Evolutionary conservation across 2,888 invertebrate genomes (phyloP).

Genomic region (Drosophila mayaguana): DNA sequence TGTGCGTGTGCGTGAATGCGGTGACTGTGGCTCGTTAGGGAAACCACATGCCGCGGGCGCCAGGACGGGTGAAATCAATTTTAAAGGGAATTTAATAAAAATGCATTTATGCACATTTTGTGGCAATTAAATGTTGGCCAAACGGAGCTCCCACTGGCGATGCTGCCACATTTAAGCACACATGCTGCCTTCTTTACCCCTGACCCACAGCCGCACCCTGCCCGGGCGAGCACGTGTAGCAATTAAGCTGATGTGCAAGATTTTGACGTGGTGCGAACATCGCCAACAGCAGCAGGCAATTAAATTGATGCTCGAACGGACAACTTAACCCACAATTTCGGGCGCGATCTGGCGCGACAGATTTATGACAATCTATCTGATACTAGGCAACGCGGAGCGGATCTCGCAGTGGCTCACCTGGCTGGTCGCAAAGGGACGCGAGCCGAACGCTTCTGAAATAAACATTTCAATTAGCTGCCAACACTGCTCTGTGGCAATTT

Average conservation of each 20-base stretch:
- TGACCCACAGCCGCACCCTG: neutral
- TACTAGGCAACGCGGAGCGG: constrained; percentile 29
- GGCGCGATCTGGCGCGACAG: constrained; percentile 52
- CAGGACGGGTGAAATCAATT: constrained; percentile 63
- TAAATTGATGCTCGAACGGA: constrained; percentile 61
- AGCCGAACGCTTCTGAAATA: constrained; percentile 67
- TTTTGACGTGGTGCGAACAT: constrained; percentile 75
- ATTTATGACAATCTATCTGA: constrained; percentile 60
- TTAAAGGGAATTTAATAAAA: constrained; percentile 74
- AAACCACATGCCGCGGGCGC: constrained; percentile 62
- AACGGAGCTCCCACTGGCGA: constrained; percentile 10
- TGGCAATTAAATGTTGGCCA: constrained; percentile 66
- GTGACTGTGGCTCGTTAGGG: constrained; percentile 47
- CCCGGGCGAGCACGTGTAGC: constrained; percentile 32
- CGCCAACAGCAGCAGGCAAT: constrained; percentile 66
- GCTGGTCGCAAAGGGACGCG: constrained; percentile 42
- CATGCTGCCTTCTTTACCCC: constrained; percentile 18
- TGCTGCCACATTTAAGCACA: constrained; percentile 29
- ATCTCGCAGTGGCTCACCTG: neutral
- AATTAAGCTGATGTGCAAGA: constrained; percentile 73
- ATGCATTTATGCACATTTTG: constrained; percentile 67
- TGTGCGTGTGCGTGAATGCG: constrained; percentile 21
- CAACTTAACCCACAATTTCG: constrained; percentile 61
- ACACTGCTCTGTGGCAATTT: constrained; percentile 49
- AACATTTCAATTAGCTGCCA: constrained; percentile 74